These are phyloP conservation scores for Limanda limanda DNA, from an alignment of 2,113 vertebrate species.

Conservation along the genomic window DNA sequence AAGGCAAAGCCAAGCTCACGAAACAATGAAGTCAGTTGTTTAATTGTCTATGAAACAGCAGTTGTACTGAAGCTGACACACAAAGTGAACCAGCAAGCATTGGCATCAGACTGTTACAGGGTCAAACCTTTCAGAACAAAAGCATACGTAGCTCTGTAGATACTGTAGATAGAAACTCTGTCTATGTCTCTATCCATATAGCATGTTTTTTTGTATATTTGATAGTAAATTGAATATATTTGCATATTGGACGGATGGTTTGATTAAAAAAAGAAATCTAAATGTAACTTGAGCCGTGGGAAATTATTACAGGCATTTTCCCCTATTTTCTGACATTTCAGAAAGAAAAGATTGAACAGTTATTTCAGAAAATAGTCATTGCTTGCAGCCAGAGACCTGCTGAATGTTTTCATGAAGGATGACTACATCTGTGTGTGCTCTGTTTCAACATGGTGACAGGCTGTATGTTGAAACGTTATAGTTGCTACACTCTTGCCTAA, in stretches of 20 bases:
- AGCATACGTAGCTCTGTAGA: too few relatives aligned
- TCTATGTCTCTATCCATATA: too few relatives aligned
- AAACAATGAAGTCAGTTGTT: constrained; percentile 25
- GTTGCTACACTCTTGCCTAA: too few relatives aligned
- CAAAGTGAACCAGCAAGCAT: not conserved
- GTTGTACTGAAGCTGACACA: constrained; percentile 24
- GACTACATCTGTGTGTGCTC: not conserved
- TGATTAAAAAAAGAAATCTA: not conserved
- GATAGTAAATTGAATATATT: not conserved
- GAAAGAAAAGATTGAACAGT: not conserved
- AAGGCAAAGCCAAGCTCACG: constrained; percentile 20
- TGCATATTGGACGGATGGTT: not conserved
- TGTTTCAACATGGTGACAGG: not conserved
- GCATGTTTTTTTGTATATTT: not conserved
- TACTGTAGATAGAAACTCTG: too few relatives aligned
- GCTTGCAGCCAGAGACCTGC: not conserved
- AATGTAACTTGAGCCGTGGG: not conserved
- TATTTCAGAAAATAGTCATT: not conserved
- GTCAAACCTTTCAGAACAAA: too few relatives aligned
- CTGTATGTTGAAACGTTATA: not conserved
- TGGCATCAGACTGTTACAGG: too few relatives aligned
- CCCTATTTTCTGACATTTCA: not conserved
- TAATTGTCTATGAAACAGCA: constrained; percentile 5
- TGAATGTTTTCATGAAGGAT: not conserved
- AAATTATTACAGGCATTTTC: not conserved